Conservation (phyloP, 2,888 invertebrate species). For the Drosophila eohydei region DNA sequence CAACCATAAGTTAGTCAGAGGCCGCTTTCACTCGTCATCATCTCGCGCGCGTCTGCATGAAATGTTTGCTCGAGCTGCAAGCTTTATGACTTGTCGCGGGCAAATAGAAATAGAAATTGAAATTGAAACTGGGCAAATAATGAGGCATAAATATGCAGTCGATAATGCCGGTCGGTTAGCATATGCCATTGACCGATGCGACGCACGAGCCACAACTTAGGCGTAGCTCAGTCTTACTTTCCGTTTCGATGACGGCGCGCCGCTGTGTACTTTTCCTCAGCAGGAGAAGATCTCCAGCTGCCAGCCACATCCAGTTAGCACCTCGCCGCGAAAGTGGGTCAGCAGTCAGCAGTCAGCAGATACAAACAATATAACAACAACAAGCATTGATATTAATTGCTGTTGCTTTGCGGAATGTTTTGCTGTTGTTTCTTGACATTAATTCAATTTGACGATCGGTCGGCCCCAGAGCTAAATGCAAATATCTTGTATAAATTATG, state of each 20-base stretch:
- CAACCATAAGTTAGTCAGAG: constrained; percentile 53
- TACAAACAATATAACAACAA: constrained; percentile 10
- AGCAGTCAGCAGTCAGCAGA: constrained; percentile 11
- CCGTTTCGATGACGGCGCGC: constrained; percentile 24
- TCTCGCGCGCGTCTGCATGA: constrained; percentile 52
- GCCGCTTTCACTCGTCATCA: constrained; percentile 66
- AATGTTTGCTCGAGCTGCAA: constrained; percentile 41
- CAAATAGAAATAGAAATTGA: constrained; percentile 80
- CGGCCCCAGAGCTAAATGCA: constrained; percentile 62
- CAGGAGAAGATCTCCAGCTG: constrained; percentile 1
- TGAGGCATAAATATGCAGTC: constrained; percentile 79
- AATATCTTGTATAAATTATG: constrained; percentile 74
- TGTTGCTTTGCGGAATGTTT: constrained; percentile 39
- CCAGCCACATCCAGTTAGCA: constrained; percentile 58
- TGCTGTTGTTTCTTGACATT: constrained; percentile 47
- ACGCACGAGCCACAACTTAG: constrained; percentile 5
- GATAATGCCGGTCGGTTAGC: constrained; percentile 29
- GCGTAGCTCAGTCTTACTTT: constrained; percentile 30
- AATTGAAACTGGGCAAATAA: constrained; percentile 76
- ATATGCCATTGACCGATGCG: constrained; percentile 57
- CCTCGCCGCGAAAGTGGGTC: constrained; percentile 73
- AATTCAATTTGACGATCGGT: constrained; percentile 70
- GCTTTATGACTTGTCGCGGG: constrained; percentile 56
- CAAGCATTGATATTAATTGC: constrained; percentile 71
- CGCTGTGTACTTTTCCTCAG: constrained; percentile 20